Conservation (phyloP, 2,113 vertebrate genomes). For the Solea senegalensis region DNA sequence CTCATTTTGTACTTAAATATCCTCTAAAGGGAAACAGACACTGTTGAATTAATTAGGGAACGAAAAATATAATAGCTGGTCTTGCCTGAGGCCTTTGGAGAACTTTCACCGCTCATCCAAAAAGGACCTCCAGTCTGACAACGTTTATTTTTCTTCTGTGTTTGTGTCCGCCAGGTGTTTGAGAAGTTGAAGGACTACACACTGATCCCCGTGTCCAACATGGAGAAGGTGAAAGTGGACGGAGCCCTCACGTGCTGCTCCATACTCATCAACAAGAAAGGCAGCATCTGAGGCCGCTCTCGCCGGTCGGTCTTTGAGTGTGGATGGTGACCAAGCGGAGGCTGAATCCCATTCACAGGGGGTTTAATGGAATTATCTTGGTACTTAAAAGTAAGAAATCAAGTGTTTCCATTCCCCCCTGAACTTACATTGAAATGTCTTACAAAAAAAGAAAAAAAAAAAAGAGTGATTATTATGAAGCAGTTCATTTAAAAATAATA, state of each 20-base stretch:
- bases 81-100: not conserved
- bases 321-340: not conserved
- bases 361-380: constrained; percentile 16
- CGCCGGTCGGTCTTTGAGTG: constrained; percentile 4
- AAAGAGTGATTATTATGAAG: too few relatives aligned
- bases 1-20: not conserved
- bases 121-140: not conserved
- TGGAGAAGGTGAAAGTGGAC: constrained; percentile 90
- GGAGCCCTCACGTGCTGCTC: constrained; percentile 92
- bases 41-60: too few relatives aligned
- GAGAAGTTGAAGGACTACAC: constrained; percentile 96
- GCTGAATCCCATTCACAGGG: not conserved
- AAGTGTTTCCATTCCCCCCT: not conserved
- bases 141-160: constrained; percentile 1
- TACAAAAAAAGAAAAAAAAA: too few relatives aligned
- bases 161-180: constrained; percentile 84
- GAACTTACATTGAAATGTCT: too few relatives aligned
- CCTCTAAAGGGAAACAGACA: too few relatives aligned
- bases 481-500: too few relatives aligned
- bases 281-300: constrained; percentile 81
- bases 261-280: constrained; percentile 90
- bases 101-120: not conserved
- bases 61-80: too few relatives aligned
- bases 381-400: not conserved
- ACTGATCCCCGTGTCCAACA: constrained; percentile 89